Base-by-base conservation (phyloP, 2,888 invertebrate species). In the Lepidocyrtoides sp. region DNA sequence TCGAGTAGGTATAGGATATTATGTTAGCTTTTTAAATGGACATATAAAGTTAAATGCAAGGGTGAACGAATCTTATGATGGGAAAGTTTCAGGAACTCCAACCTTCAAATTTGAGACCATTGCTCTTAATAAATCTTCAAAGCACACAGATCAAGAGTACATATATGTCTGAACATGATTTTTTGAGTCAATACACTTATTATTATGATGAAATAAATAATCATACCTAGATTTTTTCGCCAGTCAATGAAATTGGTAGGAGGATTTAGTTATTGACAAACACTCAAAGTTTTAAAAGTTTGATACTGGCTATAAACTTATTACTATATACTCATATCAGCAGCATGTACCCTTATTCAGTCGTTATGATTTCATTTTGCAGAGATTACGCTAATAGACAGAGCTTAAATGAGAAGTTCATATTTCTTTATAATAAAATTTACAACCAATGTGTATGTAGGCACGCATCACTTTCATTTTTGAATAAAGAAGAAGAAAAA, bases 51-150 rank as follows among this genome's bases (percentile, higher is more conserved):
- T 60, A 14, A 81, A 32, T 17, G 17, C 17, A 41, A 85, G 48
- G 85, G 86, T 86, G 75, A 86, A 86, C 57, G 86, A 86, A 77
- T 60, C 63, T 72, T 54, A n/a, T n/a, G n/a, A 86, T 77, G 86
- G 63, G 86, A 86, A 77, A 86, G 75, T 86, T 60, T 86, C 44
- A 77, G 85, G 75, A 85, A 75, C 84, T 63, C 36, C 32, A 63
- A 72, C 72, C 23, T 77, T 26, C 41, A 26, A 41, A 69, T 41
- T 69, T 69, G 41, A 36, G 69, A 69, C 69, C 41, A 12, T 69
- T 69, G 69, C 36, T 41, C 69, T 69, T 41, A 26, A 41, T 41
- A 41, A 41, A 41, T 69, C 66, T 41, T 41, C 17, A 69, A 10
- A 23, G 83, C n/a, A n/a, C 29, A 23, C 17, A n/a, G 20, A 20